Evolutionary conservation across 2,888 invertebrate genomes (phyloP).

Genomic region (Thecophora atra): DNA sequence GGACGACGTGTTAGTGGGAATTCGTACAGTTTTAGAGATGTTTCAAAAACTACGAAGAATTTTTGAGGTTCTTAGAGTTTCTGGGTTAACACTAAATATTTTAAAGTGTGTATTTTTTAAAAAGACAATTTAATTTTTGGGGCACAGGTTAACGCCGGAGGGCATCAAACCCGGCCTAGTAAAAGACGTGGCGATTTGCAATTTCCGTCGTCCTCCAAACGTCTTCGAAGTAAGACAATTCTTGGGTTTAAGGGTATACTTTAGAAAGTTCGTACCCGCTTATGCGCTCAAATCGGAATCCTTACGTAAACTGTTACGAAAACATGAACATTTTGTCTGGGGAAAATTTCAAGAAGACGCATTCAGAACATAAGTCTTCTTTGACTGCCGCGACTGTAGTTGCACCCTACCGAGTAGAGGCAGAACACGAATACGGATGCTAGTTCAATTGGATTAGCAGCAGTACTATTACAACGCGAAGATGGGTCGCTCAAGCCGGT

Average conservation of each 20-base stretch:
- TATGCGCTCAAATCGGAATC: slow-evolving; percentile 22
- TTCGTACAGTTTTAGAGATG: slow-evolving; percentile 30
- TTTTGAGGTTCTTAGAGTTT: slow-evolving; percentile 27
- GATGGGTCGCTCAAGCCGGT: slow-evolving; percentile 1
- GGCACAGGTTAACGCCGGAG: slow-evolving; percentile 38
- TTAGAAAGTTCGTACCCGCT: slow-evolving; percentile 8
- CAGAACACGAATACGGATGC: slow-evolving; percentile 22
- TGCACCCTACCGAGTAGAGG: slow-evolving; percentile 5
- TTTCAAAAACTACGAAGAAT: slow-evolving; percentile 19
- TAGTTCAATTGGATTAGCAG: slow-evolving; percentile 30
- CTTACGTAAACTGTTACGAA: slow-evolving; percentile 32
- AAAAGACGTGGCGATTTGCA: slow-evolving; percentile 33
- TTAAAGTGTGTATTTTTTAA: slow-evolving; percentile 42
- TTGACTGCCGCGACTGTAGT: background rate
- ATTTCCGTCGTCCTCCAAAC: slow-evolving; percentile 37
- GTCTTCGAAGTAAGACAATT: slow-evolving; percentile 29
- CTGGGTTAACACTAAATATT: slow-evolving; percentile 39
- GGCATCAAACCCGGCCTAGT: slow-evolving; percentile 41
- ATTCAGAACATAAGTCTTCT: background rate
- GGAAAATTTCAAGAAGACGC: background rate
- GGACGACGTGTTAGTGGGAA: slow-evolving; percentile 42
- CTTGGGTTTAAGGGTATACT: slow-evolving; percentile 9
- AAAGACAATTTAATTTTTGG: slow-evolving; percentile 37
- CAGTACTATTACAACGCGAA: slow-evolving; percentile 21
- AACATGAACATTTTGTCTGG: slow-evolving; percentile 33